Evolutionary conservation across 2,113 vertebrate genomes (phyloP), one percentile per base, ranked within the genome.

Genomic region (Salvelinus namaycush): DNA sequence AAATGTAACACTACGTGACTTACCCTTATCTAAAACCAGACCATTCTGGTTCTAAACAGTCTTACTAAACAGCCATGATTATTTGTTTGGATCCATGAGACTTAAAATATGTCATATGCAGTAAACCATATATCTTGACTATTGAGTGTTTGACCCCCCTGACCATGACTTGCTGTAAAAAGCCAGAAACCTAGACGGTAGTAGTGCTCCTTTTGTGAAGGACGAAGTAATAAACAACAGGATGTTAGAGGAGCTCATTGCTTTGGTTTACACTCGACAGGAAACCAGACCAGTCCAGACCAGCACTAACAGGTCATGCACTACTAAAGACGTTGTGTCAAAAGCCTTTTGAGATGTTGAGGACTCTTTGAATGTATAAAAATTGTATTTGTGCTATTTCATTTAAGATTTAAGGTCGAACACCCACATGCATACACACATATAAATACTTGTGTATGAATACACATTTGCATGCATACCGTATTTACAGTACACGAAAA

Each of bases 261-360:
- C 89, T 90, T 91, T 90, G 88, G 89, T 90, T 90, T 86, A 81
- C 78, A 79, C 81, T 85, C 68, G 72, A 82, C 60, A 69, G 77
- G 76, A 76, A 88, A 86, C 85, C 87, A 89, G 85, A 86, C 85
- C 86, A 88, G 85, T 72, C 27, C 26, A 29, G 51, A 51, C 48
- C 20, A 54, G 39, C 8, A 54, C 22, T 72, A 72, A 88, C 31
- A 87, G 87, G 75, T 88, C 83, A 88, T 88, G 84, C 84, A 27
- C 74, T 79, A 80, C 68, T 60, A 54, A 82, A 81, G 83, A 82
- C 75, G 68, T 74, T 59, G 39, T 44, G 39, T 80, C 18, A 74
- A 87, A 86, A 86, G 73, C 73, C 39, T 78, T 67, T 75, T 83
- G 1, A 71, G 83, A 16, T 79, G 76, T 66, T 18, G 70, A 84